Evolutionary conservation across 2,888 invertebrate genomes (phyloP), one percentile per base, ranked within the genome.

Genomic region (Sympetrum striolatum): DNA sequence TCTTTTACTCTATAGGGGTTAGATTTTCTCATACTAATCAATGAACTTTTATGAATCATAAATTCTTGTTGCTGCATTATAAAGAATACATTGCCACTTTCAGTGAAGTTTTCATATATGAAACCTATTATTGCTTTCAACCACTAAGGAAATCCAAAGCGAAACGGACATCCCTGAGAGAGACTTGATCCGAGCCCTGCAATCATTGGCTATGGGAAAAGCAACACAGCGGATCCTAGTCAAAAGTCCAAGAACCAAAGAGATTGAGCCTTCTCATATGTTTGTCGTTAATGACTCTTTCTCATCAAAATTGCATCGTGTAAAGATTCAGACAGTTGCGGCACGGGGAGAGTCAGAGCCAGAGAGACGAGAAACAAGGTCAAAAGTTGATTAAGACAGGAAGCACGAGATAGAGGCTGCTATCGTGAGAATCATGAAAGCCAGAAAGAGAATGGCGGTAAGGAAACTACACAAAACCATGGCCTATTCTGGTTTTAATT

Each of bases 401-500:
- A 99, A 99, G 94, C 99, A 99, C 94, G 99, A 99, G 95, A 99
- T 99, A 92, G 99, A 99, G 95, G 99, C 99, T 90, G 99, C 99
- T 92, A 99, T 99, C 93, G 99, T 99, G 92, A 96, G 99, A 93
- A 99, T 99, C 93, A 99, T 99, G 99, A 99, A 99, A 95, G 98
- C 98, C 90, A 96, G 99, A 92, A 99, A 99, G 95, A 96, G 97
- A 93, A 97, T 99, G 96, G 96, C 97, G 94, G 97, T 97, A 94
- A 93, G 95, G 5, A 53, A 18, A 1, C 18, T 18, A 0, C 2
- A 53, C 4, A 2, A 12, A 79, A 25, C 14, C 31, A 25, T 14
- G 14, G 8, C 12, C 6, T 2, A 31, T n/a, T 10, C 2, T 14
- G 31, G 12, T 18, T 8, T n/a, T 73, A 5, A n/a, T n/a, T n/a